These are phyloP conservation scores for Eretmochelys imbricata DNA, from an alignment of 2,113 vertebrate species.

Conservation along the genomic window DNA sequence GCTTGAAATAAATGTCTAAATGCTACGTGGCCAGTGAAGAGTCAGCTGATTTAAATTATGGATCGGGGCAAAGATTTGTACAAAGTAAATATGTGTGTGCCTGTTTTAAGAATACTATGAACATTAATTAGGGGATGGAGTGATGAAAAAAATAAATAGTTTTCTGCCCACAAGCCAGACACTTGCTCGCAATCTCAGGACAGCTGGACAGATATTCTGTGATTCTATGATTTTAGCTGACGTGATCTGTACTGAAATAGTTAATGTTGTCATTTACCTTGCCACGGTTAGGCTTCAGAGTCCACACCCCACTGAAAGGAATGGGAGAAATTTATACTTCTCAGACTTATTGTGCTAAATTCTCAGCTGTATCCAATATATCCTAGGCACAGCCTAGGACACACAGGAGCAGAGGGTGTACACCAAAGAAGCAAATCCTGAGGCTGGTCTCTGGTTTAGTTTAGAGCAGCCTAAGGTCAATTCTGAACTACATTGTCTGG, in stretches of 20 bases:
- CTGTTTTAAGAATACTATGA: fast-evolving
- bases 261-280: neutral
- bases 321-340: neutral
- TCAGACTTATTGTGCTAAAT: neutral
- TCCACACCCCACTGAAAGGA: neutral
- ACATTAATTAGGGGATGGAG: neutral
- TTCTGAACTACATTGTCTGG: neutral
- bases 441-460: neutral
- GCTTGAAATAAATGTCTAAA: neutral
- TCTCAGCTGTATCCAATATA: neutral
- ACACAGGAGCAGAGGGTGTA: fast-evolving
- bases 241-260: neutral
- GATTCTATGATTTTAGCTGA: neutral
- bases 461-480: neutral
- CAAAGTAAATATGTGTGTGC: neutral
- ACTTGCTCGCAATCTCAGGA: neutral
- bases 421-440: neutral
- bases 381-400: neutral
- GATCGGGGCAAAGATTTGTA: neutral
- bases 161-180: neutral
- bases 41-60: conserved; percentile 6
- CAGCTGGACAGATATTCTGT: neutral
- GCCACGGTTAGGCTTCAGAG: neutral
- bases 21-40: neutral
- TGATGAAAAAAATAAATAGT: neutral